phyloP scores from a whole-genome alignment of 2,797 vertebrate genomes.

The Vultur gryphus region DNA sequence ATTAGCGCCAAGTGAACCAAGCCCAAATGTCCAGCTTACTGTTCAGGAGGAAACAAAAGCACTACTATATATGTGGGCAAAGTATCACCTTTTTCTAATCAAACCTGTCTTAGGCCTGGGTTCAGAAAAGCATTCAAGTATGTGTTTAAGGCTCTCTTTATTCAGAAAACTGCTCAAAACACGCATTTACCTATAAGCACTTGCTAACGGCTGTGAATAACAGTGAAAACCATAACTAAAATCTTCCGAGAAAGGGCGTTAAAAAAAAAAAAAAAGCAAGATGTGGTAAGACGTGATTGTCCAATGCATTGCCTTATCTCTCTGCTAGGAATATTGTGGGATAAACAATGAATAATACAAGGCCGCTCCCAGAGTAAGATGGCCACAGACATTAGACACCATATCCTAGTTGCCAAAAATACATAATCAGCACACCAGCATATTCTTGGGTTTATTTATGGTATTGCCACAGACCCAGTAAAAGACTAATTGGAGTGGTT shows the following conservation, averaged over 20 bases:
- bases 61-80: conserved; percentile 1
- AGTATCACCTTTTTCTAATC: conserved; percentile 50
- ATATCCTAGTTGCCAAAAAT: not conserved
- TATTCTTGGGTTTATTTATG: not conserved
- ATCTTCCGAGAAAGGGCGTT: not conserved
- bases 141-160: not conserved
- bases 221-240: not conserved
- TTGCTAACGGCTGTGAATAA: not conserved
- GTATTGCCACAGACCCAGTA: not conserved
- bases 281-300: not conserved
- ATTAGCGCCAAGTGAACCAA: conserved; percentile 53
- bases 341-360: not conserved
- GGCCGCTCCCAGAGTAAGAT: not conserved
- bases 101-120: not conserved
- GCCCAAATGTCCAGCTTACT: conserved; percentile 51
- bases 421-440: not conserved
- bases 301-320: not conserved
- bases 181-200: not conserved
- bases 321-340: not conserved
- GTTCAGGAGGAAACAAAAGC: conserved; percentile 44
- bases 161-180: not conserved
- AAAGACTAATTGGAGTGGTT: not conserved
- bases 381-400: not conserved
- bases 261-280: not conserved
- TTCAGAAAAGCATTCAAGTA: conserved; percentile 30